Base-by-base conservation (phyloP, 1,140 invertebrate species). In the Drosophila funebris region DNA sequence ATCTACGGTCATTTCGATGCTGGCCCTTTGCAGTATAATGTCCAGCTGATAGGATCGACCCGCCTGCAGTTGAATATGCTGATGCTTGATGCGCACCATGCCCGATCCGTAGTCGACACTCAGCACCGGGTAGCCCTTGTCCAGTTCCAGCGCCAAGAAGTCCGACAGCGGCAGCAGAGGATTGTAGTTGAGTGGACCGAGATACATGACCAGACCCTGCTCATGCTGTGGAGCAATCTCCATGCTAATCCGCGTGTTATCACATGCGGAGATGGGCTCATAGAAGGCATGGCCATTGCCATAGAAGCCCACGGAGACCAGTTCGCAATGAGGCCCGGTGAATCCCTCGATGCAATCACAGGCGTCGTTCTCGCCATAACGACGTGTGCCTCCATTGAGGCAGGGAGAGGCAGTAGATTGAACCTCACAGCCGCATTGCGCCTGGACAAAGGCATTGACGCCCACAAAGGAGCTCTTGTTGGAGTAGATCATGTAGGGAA, bases 41-140 rank as follows among this genome's bases (percentile, higher is more conserved):
- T 97, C 96, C 73, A 98, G 95, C 44, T 94, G 93, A 92, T 98
- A 97, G 62, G 94, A 94, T 68, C 95, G 94, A 0, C 96, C 96
- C 73, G 97, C 95, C 14, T 94, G 94, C 9, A 98, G 92, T 72
- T 95, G 94, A 4, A 96, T 96, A 41, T 96, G 94, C 27, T 95
- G 94, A 63, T 96, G 94, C 75, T 96, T 94, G 3, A 97, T 91
- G 74, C 93, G 92, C 0, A 94, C 93, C 0, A 96, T 96, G 1
- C 97, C 97, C 0, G 96, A 95, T 3, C 98, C 98, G 92, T 98
- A 98, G 92, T 99, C 96, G 9, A 99, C 94, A 13, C 96, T 94
- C 0, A 99, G 92, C 0, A 96, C 93, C 0, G 97, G 97, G 85
- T 94, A 96, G 9, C 98, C 97, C 58, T 96, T 94, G n/a, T 94